Percentiles rank a stretch among this genome's conserved stretches.
Conservation (phyloP, 2,888 invertebrate genomes). For the Lymantria dispar region DNA sequence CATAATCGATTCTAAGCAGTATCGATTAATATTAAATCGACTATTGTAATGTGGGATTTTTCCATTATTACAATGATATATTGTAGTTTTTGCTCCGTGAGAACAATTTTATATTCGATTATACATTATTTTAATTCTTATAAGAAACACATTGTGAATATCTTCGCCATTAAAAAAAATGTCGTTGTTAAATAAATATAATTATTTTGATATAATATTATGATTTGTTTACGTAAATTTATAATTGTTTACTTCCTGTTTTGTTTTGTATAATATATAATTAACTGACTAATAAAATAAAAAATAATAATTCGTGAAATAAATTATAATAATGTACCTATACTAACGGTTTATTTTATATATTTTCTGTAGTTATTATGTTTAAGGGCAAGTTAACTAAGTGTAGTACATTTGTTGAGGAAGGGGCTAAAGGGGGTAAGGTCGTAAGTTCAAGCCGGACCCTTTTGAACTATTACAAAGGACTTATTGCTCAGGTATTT, state of each 20-base stretch:
- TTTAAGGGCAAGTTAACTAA: constrained; percentile 1
- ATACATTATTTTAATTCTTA: not conserved
- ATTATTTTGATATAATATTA: not conserved
- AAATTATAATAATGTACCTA: not conserved
- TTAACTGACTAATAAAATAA: not conserved
- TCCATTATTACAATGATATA: constrained; percentile 25
- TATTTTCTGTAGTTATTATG: not conserved
- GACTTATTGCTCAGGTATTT: constrained; percentile 11
- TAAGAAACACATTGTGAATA: not conserved
- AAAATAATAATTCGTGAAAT: not conserved
- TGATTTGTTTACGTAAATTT: not conserved
- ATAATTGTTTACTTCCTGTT: not conserved
- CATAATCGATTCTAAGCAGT: constrained; percentile 32
- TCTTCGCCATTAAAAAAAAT: not conserved
- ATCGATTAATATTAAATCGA: constrained; percentile 40
- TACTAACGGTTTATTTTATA: not conserved
- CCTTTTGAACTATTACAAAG: constrained; percentile 13
- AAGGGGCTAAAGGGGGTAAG: constrained; percentile 9
- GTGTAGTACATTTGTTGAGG: constrained; percentile 10
- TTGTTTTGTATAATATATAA: not conserved
- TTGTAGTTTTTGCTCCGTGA: constrained; percentile 17
- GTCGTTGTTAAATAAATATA: constrained; percentile 1
- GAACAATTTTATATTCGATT: constrained; percentile 10
- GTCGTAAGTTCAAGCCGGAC: constrained; percentile 10
- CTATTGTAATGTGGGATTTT: constrained; percentile 28